Conservation (phyloP, 2,113 vertebrate species). For the Gracilinanus agilis region DNA sequence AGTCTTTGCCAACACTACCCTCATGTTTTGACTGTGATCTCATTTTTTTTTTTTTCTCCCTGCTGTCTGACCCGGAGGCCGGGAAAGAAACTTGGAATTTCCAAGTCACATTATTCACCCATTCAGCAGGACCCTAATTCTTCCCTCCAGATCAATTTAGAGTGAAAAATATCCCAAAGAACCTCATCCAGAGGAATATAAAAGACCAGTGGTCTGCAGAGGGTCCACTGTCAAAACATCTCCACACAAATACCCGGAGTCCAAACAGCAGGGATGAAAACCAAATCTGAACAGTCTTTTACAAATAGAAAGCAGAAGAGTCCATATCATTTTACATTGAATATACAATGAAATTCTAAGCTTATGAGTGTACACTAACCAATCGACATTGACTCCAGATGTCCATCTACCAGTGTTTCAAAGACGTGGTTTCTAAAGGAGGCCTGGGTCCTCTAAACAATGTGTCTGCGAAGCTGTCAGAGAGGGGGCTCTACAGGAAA, state of each 20-base stretch:
- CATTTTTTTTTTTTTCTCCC: background rate
- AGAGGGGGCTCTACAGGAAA: background rate
- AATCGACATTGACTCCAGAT: background rate
- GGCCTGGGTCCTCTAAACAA: background rate
- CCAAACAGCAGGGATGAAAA: background rate
- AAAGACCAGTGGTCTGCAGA: background rate
- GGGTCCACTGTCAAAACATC: background rate
- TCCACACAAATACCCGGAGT: background rate
- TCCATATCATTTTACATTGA: background rate
- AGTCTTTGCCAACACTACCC: background rate
- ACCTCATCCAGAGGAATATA: background rate
- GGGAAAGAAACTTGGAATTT: background rate
- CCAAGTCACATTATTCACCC: slow-evolving; percentile 3
- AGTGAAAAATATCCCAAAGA: background rate
- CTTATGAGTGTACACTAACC: background rate
- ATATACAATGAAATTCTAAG: background rate
- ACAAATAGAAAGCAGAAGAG: background rate
- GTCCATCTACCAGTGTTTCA: background rate
- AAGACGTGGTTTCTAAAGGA: background rate
- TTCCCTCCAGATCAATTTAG: background rate
- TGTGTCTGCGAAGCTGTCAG: background rate
- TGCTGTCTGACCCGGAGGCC: background rate
- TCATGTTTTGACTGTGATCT: background rate
- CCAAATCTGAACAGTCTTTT: background rate
- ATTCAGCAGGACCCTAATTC: background rate